phyloP scores from a whole-genome alignment of 2,113 vertebrate species.

The Electrona antarctica region DNA sequence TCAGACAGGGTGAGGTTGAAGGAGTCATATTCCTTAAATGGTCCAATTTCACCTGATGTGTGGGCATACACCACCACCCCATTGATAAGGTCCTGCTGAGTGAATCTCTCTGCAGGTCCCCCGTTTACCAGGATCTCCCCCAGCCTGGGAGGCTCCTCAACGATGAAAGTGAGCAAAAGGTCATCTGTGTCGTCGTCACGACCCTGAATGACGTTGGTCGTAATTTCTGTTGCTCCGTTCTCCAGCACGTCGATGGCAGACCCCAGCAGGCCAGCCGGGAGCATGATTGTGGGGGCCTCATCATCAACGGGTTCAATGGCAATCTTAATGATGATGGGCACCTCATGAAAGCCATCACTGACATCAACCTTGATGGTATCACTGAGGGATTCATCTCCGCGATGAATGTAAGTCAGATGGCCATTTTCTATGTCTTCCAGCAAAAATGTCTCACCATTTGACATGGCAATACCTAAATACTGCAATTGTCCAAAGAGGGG shows the following conservation, averaged over 20 bases:
- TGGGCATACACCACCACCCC: conserved; percentile 89
- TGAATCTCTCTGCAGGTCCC: conserved; percentile 84
- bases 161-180: conserved; percentile 89
- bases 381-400: conserved; percentile 81
- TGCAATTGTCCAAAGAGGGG: conserved; percentile 78
- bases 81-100: conserved; percentile 90
- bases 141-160: conserved; percentile 84
- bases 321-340: conserved; percentile 88
- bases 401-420: conserved; percentile 80
- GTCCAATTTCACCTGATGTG: conserved; percentile 91
- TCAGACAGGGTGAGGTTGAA: conserved; percentile 93
- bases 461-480: conserved; percentile 81
- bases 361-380: conserved; percentile 88
- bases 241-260: conserved; percentile 92
- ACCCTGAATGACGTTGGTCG: conserved; percentile 87
- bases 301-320: conserved; percentile 84
- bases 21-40: conserved; percentile 81
- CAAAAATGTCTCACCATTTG: conserved; percentile 80
- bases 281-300: conserved; percentile 78
- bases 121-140: conserved; percentile 91
- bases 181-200: conserved; percentile 87
- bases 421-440: conserved; percentile 79
- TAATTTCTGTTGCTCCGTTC: conserved; percentile 89
- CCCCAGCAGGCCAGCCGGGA: conserved; percentile 85
- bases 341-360: conserved; percentile 89